Percentiles rank a stretch among this genome's conserved stretches.
These are phyloP conservation scores for Leptura quadrifasciata DNA, from an alignment of 2,888 invertebrate genomes.

Conservation along the genomic window DNA sequence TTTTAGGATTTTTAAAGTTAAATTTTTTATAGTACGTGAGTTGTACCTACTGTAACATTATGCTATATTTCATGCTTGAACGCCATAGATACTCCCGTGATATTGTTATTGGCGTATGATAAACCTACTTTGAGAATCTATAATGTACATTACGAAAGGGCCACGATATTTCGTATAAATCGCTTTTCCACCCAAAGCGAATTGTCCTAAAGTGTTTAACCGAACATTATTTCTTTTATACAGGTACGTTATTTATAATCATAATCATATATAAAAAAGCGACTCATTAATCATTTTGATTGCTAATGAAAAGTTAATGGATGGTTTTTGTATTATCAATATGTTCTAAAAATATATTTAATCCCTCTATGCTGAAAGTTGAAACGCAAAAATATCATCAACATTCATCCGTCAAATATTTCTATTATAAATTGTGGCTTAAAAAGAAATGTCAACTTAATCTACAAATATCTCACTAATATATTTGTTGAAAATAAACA, in stretches of 20 bases:
- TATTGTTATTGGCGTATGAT: no score
- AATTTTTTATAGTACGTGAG: no score
- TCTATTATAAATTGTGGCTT: background rate
- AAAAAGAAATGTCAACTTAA: background rate
- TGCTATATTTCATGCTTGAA: no score
- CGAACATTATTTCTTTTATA: no score
- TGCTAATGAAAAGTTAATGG: background rate
- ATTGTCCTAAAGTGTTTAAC: no score
- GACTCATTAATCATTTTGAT: background rate
- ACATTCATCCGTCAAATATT: background rate
- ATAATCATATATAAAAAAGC: background rate
- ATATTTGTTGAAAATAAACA: background rate
- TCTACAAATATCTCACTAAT: background rate
- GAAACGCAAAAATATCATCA: conserved; percentile 3
- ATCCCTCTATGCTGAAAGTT: background rate
- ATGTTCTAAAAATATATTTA: conserved; percentile 2
- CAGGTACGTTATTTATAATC: background rate
- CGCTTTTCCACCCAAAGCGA: no score
- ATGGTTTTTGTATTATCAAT: background rate
- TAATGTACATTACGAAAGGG: no score
- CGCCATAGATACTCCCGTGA: no score
- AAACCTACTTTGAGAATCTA: no score
- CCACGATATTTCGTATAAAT: no score
- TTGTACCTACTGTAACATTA: no score
- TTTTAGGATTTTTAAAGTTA: no score